These are phyloP conservation scores for Micropterix aruncella DNA, from an alignment of 2,888 invertebrate species.

Conservation along the genomic window DNA sequence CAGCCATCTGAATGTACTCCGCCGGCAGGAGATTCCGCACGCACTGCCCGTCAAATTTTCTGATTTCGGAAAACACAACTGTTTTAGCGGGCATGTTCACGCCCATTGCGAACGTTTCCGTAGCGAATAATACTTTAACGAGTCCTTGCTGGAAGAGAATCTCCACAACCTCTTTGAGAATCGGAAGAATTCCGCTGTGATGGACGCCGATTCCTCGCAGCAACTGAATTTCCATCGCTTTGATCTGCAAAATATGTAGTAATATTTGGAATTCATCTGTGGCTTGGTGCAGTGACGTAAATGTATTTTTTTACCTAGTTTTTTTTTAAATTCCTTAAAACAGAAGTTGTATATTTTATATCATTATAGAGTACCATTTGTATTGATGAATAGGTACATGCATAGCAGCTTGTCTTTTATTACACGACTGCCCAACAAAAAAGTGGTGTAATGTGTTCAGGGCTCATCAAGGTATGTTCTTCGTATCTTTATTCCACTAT, in stretches of 20 bases:
- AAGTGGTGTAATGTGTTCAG: too few relatives aligned
- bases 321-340: too few relatives aligned
- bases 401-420: too few relatives aligned
- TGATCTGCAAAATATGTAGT: slow-evolving; percentile 44
- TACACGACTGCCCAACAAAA: too few relatives aligned
- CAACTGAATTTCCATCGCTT: slow-evolving; percentile 50
- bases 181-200: slow-evolving; percentile 95
- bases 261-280: too few relatives aligned
- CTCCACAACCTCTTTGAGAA: slow-evolving; percentile 98
- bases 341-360: too few relatives aligned
- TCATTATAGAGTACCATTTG: too few relatives aligned
- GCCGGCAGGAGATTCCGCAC: slow-evolving; percentile 71
- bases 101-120: slow-evolving; percentile 99
- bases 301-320: too few relatives aligned
- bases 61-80: slow-evolving; percentile 87
- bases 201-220: slow-evolving; percentile 91
- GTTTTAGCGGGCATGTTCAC: slow-evolving; percentile 99
- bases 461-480: too few relatives aligned
- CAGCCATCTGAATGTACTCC: slow-evolving; percentile 98
- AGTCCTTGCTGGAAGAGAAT: slow-evolving; percentile 85
- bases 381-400: too few relatives aligned
- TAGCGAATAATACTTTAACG: slow-evolving; percentile 83
- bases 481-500: too few relatives aligned
- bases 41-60: slow-evolving; percentile 81
- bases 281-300: too few relatives aligned